Evolutionary conservation across 2,113 vertebrate genomes (phyloP).

Genomic region (Tachuris rubrigastra): DNA sequence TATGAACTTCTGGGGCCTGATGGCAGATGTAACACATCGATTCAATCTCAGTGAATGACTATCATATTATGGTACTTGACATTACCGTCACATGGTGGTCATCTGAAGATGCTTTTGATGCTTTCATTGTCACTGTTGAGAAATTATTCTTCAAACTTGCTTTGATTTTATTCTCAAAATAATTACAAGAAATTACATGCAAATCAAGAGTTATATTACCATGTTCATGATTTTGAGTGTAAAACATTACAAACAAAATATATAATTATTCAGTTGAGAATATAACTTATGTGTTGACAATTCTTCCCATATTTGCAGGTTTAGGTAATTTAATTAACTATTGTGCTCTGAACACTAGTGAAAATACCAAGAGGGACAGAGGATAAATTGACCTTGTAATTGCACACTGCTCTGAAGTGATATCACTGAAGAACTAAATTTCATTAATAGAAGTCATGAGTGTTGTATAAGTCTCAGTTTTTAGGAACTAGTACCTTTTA

Average conservation of each 20-base stretch:
- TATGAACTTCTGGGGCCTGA: not conserved
- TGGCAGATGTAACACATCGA: not conserved
- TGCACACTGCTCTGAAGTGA: not conserved
- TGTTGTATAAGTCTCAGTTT: not conserved
- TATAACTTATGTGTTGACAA: not conserved
- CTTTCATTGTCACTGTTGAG: not conserved
- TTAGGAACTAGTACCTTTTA: not conserved
- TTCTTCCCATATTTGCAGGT: not conserved
- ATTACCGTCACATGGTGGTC: not conserved
- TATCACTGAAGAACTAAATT: not conserved
- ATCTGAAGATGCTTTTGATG: not conserved
- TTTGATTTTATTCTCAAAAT: not conserved
- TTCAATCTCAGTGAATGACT: not conserved
- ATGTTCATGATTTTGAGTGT: not conserved
- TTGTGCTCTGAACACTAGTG: not conserved
- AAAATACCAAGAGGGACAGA: not conserved
- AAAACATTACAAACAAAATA: not conserved
- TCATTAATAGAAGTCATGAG: not conserved
- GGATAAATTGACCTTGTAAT: not conserved
- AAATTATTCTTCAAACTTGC: not conserved
- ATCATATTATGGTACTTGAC: not conserved
- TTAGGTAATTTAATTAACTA: not conserved
- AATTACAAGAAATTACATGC: not conserved
- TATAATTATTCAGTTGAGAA: not conserved
- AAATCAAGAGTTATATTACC: not conserved